phyloP scores from a whole-genome alignment of 2,888 invertebrate species.

The Oligia fasciuncula region DNA sequence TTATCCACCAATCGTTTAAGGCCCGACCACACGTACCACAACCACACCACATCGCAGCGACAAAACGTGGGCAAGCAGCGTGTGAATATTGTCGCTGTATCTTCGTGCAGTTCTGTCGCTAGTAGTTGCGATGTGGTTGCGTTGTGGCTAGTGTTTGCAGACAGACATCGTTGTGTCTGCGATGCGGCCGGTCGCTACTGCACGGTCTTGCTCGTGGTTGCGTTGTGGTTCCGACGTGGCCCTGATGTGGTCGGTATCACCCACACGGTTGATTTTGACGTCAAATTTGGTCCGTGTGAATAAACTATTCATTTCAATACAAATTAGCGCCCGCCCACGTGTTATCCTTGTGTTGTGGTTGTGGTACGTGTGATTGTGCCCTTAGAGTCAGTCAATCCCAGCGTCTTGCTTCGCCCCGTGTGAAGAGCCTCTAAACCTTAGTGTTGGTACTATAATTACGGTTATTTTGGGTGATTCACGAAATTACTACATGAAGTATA shows the following conservation, averaged over 20 bases:
- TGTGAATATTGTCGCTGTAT: background rate
- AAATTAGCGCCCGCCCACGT: background rate
- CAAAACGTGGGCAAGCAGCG: background rate
- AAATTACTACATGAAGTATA: conserved; percentile 62
- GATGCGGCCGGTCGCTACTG: background rate
- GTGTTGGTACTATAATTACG: conserved; percentile 60
- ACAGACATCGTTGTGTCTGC: background rate
- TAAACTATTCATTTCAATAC: background rate
- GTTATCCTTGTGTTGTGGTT: background rate
- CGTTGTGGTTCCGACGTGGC: background rate
- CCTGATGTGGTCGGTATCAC: background rate
- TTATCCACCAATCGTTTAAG: too few relatives aligned
- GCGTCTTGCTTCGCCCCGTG: conserved; percentile 8
- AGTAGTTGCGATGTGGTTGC: background rate
- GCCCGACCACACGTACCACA: too few relatives aligned
- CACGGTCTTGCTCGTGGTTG: background rate
- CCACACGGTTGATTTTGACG: background rate
- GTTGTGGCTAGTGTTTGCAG: background rate
- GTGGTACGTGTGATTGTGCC: background rate
- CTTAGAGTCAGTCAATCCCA: background rate
- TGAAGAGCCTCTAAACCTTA: conserved; percentile 35
- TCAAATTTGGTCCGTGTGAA: background rate
- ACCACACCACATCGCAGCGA: background rate
- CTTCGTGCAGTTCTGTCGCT: background rate
- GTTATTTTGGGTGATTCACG: conserved; percentile 64